A percentile compares a stretch with the other conserved stretches of the same genome.
Conservation (phyloP, 2,888 invertebrate genomes). For the Netelia inedita region DNA sequence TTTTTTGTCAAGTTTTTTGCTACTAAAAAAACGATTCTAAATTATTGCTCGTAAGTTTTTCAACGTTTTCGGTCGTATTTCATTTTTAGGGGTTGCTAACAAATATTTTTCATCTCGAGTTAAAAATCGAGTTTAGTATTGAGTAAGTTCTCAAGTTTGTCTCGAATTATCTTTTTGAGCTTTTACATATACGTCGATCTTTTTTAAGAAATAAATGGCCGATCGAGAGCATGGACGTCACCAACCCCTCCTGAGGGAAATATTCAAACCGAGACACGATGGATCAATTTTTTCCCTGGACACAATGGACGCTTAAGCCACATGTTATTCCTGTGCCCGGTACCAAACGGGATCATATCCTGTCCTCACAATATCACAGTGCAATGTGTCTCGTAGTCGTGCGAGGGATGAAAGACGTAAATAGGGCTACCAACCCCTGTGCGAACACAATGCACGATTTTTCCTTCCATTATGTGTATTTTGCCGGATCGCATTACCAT, state of each 20-base stretch:
- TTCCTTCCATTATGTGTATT: conserved; percentile 78
- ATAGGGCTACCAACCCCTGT: conserved; percentile 29
- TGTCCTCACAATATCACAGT: conserved; percentile 75
- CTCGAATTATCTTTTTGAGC: too few species aligned
- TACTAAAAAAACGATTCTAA: conserved; percentile 61
- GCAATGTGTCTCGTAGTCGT: conserved; percentile 39
- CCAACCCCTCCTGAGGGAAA: conserved; percentile 3
- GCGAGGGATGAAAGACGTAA: conserved; percentile 48
- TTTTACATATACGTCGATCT: too few species aligned
- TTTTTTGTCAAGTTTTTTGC: conserved; percentile 70
- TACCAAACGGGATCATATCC: conserved; percentile 82
- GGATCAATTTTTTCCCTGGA: conserved; percentile 48
- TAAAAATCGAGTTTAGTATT: too few species aligned
- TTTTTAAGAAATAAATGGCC: too few species aligned
- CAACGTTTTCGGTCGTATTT: conserved; percentile 59
- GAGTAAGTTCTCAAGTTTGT: too few species aligned
- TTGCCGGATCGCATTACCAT: conserved; percentile 78
- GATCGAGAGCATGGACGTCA: neutral
- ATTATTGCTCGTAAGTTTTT: conserved; percentile 61
- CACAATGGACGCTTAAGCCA: conserved; percentile 74
- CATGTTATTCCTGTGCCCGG: conserved; percentile 76
- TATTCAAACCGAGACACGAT: conserved; percentile 43
- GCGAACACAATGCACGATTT: conserved; percentile 66
- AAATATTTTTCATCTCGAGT: too few species aligned
- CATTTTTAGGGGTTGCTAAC: conserved; percentile 7